These are phyloP conservation scores for Caenorhabditis sp. DNA, from an alignment of 2,888 invertebrate genomes.

Conservation along the genomic window DNA sequence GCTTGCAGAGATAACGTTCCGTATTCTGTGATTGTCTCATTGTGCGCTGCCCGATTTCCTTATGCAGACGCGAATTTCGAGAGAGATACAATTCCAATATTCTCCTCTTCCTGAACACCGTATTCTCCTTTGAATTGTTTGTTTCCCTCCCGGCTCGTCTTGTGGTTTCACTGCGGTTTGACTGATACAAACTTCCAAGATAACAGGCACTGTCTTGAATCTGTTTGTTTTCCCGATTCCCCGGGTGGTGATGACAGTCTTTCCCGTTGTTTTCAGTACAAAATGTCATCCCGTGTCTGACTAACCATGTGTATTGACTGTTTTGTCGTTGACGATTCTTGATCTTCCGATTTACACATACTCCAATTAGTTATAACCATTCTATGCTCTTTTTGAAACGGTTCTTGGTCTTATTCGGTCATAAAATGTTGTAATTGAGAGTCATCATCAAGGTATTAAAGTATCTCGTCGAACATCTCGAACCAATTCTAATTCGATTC, in stretches of 20 bases:
- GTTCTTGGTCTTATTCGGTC: conserved; percentile 37
- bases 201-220: too few relatives aligned
- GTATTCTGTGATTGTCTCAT: conserved; percentile 34
- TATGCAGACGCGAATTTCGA: conserved; percentile 2
- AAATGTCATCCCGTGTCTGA: neutral
- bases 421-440: conserved; percentile 12
- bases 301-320: neutral
- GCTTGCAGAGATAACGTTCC: conserved; percentile 47
- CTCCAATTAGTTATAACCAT: too few relatives aligned
- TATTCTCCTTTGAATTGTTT: neutral
- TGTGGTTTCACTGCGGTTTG: too few relatives aligned
- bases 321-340: neutral
- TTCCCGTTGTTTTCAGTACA: neutral
- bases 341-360: too few relatives aligned
- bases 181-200: too few relatives aligned
- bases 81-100: neutral
- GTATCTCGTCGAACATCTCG: conserved; percentile 19
- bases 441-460: conserved; percentile 38
- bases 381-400: neutral
- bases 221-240: neutral
- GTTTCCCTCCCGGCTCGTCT: too few relatives aligned
- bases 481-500: conserved; percentile 12
- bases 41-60: conserved; percentile 5
- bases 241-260: too few relatives aligned
- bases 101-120: neutral